A percentile compares a stretch with the other conserved stretches of the same genome.
phyloP scores from a whole-genome alignment of 2,113 vertebrate species.

The Acrocephalus arundinaceus region DNA sequence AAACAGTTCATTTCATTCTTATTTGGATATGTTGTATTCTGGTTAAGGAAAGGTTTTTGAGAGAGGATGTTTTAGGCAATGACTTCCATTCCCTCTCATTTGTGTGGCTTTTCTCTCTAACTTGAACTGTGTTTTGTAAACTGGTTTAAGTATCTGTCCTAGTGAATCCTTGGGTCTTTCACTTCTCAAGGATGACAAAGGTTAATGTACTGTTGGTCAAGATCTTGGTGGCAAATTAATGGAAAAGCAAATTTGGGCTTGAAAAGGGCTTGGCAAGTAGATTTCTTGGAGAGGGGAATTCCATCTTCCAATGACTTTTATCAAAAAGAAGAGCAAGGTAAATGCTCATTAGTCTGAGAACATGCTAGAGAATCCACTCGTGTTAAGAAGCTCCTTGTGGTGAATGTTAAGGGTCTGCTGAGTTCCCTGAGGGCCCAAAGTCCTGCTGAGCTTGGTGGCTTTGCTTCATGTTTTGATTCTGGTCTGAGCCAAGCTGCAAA shows the following conservation, averaged over 20 bases:
- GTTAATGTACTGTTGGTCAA: background rate
- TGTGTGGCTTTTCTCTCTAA: background rate
- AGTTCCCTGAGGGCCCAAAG: background rate
- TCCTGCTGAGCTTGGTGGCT: background rate
- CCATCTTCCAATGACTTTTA: rapidly evolving
- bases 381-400: background rate
- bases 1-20: background rate
- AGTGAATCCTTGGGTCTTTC: background rate
- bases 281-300: background rate
- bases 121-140: background rate
- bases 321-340: background rate
- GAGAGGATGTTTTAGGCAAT: background rate
- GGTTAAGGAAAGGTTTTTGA: background rate
- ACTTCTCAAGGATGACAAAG: background rate
- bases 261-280: background rate
- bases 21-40: background rate
- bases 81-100: background rate
- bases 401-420: background rate
- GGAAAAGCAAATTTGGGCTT: background rate
- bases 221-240: background rate
- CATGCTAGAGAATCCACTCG: rapidly evolving
- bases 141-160: background rate
- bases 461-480: background rate
- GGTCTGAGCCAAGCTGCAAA: background rate
- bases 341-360: background rate